Evolutionary conservation across 2,797 vertebrate species (phyloP), one percentile per base, ranked within the genome.

Genomic region (Leontopithecus rosalia): DNA sequence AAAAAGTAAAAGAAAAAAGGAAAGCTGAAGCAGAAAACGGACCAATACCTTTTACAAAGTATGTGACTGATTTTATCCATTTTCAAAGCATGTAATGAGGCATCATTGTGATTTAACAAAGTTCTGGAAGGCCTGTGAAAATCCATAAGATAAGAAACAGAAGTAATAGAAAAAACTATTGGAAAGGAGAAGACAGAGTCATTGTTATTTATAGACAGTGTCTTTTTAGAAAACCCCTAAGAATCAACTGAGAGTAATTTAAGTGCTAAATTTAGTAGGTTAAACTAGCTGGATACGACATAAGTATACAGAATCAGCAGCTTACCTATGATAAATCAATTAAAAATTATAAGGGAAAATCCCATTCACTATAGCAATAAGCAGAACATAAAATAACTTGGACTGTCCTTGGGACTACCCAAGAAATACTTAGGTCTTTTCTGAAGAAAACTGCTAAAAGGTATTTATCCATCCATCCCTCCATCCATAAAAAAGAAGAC

Each of bases 111-210:
- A 88, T 41, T 95, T 87, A 89, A 73, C 43, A 79, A 43, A 82
- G 15, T 77, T 89, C 79, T 81, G 19, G 85, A 87, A 76, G 76
- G 81, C 72, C 87, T 93, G n/a, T 91, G 61, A 72, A 84, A 94
- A 94, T 80, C 36, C 26, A 0, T 41, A 84, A 90, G 33, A 17
- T 30, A 73, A 22, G 89, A 76, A 94, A 86, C 57, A 93, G 13
- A 88, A 96, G 36, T 75, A 48, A 88, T 20, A 93, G 75, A 79
- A 95, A 75, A n/a, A 75, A 43, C 19, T 70, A 10, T 50, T 48
- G 15, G 52, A 93, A 85, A 43, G 41, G 84, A 88, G 72, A 90
- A 92, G 70, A 67, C 9, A 75, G 46, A 52, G 26, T 86, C 86
- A 14, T 22, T 87, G 57, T 55, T 93, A 61, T 90, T 92, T 95